Percentiles rank a stretch among this genome's conserved stretches.
Conservation (phyloP, 2,797 vertebrate genomes). For the Mastacembelus armatus region DNA sequence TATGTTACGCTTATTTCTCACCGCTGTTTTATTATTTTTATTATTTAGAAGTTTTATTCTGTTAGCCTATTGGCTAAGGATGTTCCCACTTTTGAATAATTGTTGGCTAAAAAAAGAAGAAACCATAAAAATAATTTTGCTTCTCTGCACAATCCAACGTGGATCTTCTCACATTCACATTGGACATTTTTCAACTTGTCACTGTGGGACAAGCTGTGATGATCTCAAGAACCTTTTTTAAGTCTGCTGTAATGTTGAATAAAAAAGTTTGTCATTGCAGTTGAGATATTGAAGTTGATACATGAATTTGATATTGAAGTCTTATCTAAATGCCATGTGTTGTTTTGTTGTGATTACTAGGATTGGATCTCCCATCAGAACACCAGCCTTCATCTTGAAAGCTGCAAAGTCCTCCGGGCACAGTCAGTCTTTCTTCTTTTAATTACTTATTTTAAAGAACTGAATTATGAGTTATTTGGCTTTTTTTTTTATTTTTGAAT, state of each 20-base stretch:
- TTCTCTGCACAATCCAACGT: neutral
- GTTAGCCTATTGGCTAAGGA: neutral
- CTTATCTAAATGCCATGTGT: constrained; percentile 26
- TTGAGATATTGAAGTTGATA: neutral
- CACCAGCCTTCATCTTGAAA: constrained; percentile 88
- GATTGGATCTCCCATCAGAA: constrained; percentile 95
- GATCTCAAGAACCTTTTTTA: neutral
- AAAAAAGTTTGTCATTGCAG: neutral
- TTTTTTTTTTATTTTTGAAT: neutral
- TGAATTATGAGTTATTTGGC: neutral
- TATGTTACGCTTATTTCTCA: neutral
- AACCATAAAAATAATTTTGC: neutral
- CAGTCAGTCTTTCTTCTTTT: constrained; percentile 82
- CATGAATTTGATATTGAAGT: neutral
- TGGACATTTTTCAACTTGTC: too few relatives aligned
- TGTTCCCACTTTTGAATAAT: neutral
- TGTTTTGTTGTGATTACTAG: constrained; percentile 77
- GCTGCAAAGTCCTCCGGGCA: constrained; percentile 87
- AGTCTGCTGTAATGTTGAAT: constrained; percentile 7
- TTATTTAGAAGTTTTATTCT: too few relatives aligned
- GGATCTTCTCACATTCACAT: too few relatives aligned
- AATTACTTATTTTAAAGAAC: neutral
- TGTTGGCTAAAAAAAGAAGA: neutral
- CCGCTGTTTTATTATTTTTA: too few relatives aligned
- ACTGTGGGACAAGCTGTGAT: too few relatives aligned